phyloP scores from a whole-genome alignment of 1,140 invertebrate species.

The Drosophila murphyi region DNA sequence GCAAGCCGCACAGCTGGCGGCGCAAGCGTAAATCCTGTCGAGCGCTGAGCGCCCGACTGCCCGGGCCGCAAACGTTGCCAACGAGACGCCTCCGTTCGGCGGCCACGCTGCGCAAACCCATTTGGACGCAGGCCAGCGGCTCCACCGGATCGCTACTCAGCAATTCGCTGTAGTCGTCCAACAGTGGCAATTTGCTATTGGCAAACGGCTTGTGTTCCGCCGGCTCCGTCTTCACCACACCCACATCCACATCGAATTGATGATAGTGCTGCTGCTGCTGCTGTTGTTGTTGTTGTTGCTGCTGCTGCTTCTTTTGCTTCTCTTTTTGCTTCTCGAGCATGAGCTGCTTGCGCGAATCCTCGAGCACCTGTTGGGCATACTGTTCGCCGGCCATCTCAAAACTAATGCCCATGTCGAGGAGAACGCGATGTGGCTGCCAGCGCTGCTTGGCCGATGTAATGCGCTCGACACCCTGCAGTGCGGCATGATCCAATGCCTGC shows the following conservation, averaged over 20 bases:
- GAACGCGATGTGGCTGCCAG: constrained; percentile 91
- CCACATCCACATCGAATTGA: too few relatives aligned
- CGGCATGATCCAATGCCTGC: constrained; percentile 84
- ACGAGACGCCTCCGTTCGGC: constrained; percentile 84
- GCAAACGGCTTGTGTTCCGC: neutral
- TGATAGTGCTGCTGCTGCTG: constrained; percentile 11
- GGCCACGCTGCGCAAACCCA: constrained; percentile 84
- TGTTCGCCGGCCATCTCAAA: constrained; percentile 88
- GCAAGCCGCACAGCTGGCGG: constrained; percentile 87
- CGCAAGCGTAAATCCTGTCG: constrained; percentile 88
- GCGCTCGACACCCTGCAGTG: constrained; percentile 80
- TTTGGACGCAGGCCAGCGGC: constrained; percentile 88
- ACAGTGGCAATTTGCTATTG: constrained; percentile 9
- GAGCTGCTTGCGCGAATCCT: constrained; percentile 68
- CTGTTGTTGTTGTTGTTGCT: constrained; percentile 25
- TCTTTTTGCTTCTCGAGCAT: constrained; percentile 45
- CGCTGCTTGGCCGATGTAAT: constrained; percentile 87
- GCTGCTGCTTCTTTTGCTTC: constrained; percentile 20
- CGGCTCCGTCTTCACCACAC: constrained; percentile 23
- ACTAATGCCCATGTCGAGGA: constrained; percentile 90
- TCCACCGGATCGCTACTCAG: constrained; percentile 73
- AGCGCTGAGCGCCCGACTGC: constrained; percentile 87
- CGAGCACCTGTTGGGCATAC: constrained; percentile 86
- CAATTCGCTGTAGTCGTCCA: constrained; percentile 61
- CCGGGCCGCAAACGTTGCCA: constrained; percentile 85